Percentiles rank a stretch among this genome's conserved stretches.
These are phyloP conservation scores for Cyphomyrmex costatus DNA, from an alignment of 1,140 invertebrate genomes.

Conservation along the genomic window DNA sequence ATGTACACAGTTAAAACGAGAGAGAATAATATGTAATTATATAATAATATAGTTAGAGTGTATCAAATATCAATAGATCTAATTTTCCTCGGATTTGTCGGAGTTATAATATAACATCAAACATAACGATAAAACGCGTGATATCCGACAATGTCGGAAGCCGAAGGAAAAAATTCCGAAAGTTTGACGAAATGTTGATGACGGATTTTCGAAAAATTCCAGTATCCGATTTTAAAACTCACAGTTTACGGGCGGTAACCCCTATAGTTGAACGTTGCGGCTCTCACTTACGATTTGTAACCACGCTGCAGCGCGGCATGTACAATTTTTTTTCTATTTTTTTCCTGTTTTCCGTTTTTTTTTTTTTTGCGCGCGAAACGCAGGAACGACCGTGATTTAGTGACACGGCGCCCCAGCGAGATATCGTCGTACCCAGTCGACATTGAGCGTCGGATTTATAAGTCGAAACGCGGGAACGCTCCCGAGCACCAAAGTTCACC, in stretches of 20 bases:
- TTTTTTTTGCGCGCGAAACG: slow-evolving; percentile 12
- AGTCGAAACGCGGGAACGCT: slow-evolving; percentile 56
- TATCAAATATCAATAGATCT: slow-evolving; percentile 6
- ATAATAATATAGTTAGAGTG: neutral
- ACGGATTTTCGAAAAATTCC: slow-evolving; percentile 17
- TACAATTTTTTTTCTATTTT: slow-evolving; percentile 22
- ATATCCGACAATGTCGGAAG: neutral
- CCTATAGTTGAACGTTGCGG: neutral
- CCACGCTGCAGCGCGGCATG: slow-evolving; percentile 25
- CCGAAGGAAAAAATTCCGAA: slow-evolving; percentile 1
- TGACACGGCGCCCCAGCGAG: slow-evolving; percentile 51
- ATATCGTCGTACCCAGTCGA: slow-evolving; percentile 57
- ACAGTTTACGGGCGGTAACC: neutral
- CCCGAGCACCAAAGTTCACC: slow-evolving; percentile 35
- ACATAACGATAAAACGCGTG: neutral
- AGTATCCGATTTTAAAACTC: slow-evolving; percentile 26
- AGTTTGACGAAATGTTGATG: slow-evolving; percentile 1
- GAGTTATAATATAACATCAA: slow-evolving; percentile 9
- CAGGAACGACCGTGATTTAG: slow-evolving; percentile 55
- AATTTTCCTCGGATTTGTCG: neutral
- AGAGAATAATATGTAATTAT: slow-evolving; percentile 10
- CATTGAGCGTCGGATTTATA: slow-evolving; percentile 67
- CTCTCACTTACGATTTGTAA: slow-evolving; percentile 61
- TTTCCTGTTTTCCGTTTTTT: neutral
- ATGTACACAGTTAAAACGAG: neutral